Percentiles rank a stretch among this genome's conserved stretches.
These are phyloP conservation scores for Hystrix brachyura DNA, from an alignment of 2,113 vertebrate species.

Conservation along the genomic window DNA sequence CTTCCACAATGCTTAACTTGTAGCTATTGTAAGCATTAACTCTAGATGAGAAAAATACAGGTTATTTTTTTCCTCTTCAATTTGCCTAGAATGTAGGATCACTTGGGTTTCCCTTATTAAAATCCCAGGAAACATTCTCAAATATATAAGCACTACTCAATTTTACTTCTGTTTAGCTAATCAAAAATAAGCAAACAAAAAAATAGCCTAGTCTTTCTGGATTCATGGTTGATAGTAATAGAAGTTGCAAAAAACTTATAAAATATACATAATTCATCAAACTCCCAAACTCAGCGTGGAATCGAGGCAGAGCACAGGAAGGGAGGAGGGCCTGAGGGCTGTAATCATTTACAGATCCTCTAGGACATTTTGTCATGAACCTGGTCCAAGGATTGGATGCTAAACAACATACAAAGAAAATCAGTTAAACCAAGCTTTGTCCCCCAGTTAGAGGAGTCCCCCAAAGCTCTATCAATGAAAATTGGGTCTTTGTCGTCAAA, in stretches of 20 bases:
- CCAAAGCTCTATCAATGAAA: constrained; percentile 74
- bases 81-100: constrained; percentile 21
- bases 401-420: constrained; percentile 75
- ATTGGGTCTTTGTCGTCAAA: constrained; percentile 74
- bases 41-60: not conserved
- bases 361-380: constrained; percentile 46
- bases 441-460: constrained; percentile 74
- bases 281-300: not conserved
- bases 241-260: not conserved
- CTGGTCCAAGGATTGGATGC: constrained; percentile 65
- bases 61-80: not conserved
- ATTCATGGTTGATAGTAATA: constrained; percentile 29
- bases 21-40: not conserved
- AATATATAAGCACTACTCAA: not conserved
- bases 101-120: constrained; percentile 55
- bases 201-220: not conserved
- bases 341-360: constrained; percentile 65
- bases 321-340: not conserved
- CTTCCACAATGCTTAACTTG: constrained; percentile 10
- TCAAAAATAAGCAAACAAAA: not conserved
- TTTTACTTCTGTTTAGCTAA: constrained; percentile 16
- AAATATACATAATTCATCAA: not conserved
- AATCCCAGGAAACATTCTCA: constrained; percentile 47
- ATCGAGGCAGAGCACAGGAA: not conserved
- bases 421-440: constrained; percentile 69